phyloP scores from a whole-genome alignment of 2,888 invertebrate species.

The Empis livida region DNA sequence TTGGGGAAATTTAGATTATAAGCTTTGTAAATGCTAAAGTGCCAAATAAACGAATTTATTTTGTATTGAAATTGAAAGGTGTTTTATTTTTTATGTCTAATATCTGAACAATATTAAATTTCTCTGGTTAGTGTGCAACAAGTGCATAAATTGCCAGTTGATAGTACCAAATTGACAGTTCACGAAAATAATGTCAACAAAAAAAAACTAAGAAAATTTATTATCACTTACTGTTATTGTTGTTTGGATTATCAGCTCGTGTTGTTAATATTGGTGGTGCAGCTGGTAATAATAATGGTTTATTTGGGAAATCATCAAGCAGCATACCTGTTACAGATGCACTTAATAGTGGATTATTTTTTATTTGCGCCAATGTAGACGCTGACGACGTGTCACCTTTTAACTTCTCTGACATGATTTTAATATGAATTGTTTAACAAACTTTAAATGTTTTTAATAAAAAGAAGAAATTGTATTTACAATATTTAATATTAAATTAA shows the following conservation, averaged over 20 bases:
- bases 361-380: conserved; percentile 21
- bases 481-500: too few species aligned
- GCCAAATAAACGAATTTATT: too few species aligned
- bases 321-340: conserved; percentile 59
- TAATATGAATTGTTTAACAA: neutral
- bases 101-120: too few species aligned
- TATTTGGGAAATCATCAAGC: conserved; percentile 58
- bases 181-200: conserved; percentile 9
- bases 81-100: too few species aligned
- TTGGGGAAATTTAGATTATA: neutral
- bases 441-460: neutral
- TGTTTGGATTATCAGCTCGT: neutral
- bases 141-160: neutral
- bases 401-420: conserved; percentile 29
- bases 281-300: conserved; percentile 57
- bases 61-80: too few species aligned
- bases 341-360: conserved; percentile 58
- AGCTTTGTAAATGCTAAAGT: too few species aligned
- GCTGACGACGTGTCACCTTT: conserved; percentile 35
- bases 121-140: neutral
- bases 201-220: conserved; percentile 6
- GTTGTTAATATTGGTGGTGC: conserved; percentile 29
- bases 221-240: conserved; percentile 6
- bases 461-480: neutral
- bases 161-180: neutral